Base-by-base conservation (phyloP, 2,113 vertebrate species). In the Willisornis vidua region DNA sequence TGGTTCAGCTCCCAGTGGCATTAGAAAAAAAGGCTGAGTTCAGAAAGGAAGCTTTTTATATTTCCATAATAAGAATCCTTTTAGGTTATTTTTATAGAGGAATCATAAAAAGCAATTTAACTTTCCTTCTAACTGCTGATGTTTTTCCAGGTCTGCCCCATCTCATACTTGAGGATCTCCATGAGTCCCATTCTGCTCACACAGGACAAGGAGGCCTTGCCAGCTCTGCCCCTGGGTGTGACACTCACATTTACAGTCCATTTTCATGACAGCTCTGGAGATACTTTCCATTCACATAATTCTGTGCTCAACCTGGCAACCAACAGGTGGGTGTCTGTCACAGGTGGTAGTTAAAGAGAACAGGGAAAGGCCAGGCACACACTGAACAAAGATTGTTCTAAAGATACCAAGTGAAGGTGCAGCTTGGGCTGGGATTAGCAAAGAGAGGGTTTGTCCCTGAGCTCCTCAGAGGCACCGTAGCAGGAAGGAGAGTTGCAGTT, bases 101-200 rank as follows among this genome's bases (percentile, higher is more conserved):
- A 37, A 31, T 12, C 2, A 2, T 39, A 45, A 75, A 85, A 84
- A 79, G 2, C 6, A 11, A 37, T 72, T 68, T 68, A 29, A 66
- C 23, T 62, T 72, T n/a, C 15, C 43, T 67, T 89, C 89, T 70
- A 54, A 7, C 35, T 85, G 33, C 31, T 76, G 2, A 4, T 75
- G 23, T 67, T 77, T 91, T 66, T 51, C 74, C 92, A 99, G 99
- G 99, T 99, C 68, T 97, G 98, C n/a, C 99, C 99, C 20, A 97
- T 99, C 72, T 99, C 99, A 5, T 99, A 99, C 72, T 93, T 99
- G 59, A 98, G 98, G 86, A 97, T 99, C 89, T 99, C 98, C 75
- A 98, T 98, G 95, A 98, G 97, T 87, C 99, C 99, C 0, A n/a
- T 97, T 25, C 96, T 99, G 57, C 94, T 98, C 84, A 98, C 97